Percentiles rank a stretch among this genome's conserved stretches.
Evolutionary conservation across 2,888 invertebrate species (phyloP).

Genomic region (Eutolmus rufibarbis): DNA sequence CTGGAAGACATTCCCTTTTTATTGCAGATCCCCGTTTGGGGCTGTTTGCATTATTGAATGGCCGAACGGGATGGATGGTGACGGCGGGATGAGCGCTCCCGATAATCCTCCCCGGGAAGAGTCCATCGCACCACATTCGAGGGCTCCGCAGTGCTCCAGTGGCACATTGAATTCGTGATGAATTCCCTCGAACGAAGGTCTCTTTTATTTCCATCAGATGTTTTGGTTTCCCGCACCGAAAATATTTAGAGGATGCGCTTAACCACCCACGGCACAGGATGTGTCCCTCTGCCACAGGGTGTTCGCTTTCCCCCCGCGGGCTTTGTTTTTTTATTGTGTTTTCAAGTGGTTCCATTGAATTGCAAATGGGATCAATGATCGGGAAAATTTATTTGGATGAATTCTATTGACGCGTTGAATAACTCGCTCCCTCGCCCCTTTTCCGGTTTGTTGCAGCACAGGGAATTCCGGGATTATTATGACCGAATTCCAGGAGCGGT

Average conservation of each 20-base stretch:
- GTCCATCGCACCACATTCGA: not conserved
- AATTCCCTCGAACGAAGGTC: not conserved
- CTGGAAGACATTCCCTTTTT: not conserved
- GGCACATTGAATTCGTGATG: not conserved
- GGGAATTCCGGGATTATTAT: not conserved
- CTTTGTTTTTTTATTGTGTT: not conserved
- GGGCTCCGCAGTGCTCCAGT: not conserved
- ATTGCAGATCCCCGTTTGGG: not conserved
- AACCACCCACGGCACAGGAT: not conserved
- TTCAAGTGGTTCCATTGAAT: constrained; percentile 12
- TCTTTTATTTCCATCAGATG: not conserved
- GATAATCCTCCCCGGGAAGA: not conserved
- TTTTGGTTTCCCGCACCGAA: not conserved
- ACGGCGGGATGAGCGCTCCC: not conserved
- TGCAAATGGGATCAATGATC: constrained; percentile 20
- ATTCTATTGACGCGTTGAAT: not conserved
- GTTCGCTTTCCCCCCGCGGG: not conserved
- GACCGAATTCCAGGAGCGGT: not conserved
- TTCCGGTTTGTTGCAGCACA: not conserved
- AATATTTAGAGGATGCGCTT: not conserved
- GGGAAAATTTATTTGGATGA: constrained; percentile 16
- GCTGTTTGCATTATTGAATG: not conserved
- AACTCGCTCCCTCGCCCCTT: not conserved
- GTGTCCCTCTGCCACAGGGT: not conserved
- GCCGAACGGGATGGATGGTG: not conserved